Base-by-base conservation (phyloP, 2,113 vertebrate species). In the Upupa epops region DNA sequence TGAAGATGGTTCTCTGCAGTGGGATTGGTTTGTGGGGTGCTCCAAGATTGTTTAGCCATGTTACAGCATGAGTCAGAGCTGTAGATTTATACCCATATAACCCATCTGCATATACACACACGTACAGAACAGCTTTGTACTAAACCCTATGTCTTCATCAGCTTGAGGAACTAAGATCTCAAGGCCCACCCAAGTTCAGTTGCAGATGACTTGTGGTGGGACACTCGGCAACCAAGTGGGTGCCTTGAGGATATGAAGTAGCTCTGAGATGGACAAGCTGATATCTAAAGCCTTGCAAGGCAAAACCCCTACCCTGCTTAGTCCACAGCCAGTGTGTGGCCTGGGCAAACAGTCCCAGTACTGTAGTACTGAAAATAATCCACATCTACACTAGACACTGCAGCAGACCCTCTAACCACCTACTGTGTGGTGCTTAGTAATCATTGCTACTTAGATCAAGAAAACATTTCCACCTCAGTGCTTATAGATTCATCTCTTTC, bases 21-120 rank as follows among this genome's bases (percentile, higher is more conserved):
- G 61, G 75, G 59, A 66, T 88, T 64, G 4, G 37, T 48, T 18
- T 66, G 66, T 55, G 73, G 55, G 69, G 59, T 60, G 32, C 40
- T 86, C 29, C 1, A 1, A 64, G 83, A 14, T 56, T 58, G 37
- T 46, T 56, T 55, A 73, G 29, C 42, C 22, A 12, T 4, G 55
- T 21, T 59, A 36, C 0, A 11, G 73, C 22, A 5, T 31, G 82
- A 92, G 34, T 68, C 83, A 28, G 9, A 58, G 59, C 40, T 1
- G 0, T 2, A 11, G 13, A 2, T 40, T n/a, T 65, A 7, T 6
- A 11, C 46, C 46, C 46, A 48, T 20, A 20, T 48, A 19, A 42
- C 28, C 77, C 77, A 0, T 36, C 28, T 8, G 51, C 20, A 2
- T 4, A 19, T 5, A 22, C 4, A 2, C 34, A 5, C 34, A 8